Conservation (phyloP, 2,113 vertebrate genomes). For the Chloebia gouldiae region DNA sequence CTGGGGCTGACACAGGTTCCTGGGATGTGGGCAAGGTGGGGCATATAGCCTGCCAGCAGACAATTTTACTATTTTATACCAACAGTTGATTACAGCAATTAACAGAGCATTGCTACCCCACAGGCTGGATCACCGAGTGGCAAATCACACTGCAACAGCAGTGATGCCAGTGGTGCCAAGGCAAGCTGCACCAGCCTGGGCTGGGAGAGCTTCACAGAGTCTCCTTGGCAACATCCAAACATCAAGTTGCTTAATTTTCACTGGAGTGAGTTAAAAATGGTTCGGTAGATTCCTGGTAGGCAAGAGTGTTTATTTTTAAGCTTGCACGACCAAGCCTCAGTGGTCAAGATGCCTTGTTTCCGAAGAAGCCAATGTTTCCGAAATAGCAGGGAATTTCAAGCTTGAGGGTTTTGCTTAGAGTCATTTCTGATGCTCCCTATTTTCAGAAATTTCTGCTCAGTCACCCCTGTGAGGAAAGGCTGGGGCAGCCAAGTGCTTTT, state of each 20-base stretch:
- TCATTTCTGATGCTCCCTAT: neutral
- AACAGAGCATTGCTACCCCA: neutral
- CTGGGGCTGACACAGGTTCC: neutral
- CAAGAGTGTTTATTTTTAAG: neutral
- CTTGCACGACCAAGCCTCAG: neutral
- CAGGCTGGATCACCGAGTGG: accelerated
- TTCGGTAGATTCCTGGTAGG: neutral
- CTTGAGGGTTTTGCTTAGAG: neutral
- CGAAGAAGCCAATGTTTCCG: neutral
- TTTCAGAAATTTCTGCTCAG: neutral
- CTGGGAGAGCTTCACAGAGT: neutral
- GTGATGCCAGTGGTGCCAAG: neutral
- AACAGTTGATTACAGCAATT: neutral
- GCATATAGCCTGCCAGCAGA: neutral
- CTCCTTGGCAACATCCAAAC: neutral
- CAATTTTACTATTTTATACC: neutral
- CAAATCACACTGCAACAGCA: accelerated
- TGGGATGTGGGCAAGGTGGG: no score
- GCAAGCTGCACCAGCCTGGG: neutral
- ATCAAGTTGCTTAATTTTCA: neutral
- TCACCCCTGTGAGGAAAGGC: neutral
- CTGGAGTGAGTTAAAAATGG: neutral
- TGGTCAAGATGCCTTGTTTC: neutral
- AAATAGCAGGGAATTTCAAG: neutral
- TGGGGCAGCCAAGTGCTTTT: neutral